phyloP scores from a whole-genome alignment of 2,113 vertebrate species.

The Crotalus helleri region DNA sequence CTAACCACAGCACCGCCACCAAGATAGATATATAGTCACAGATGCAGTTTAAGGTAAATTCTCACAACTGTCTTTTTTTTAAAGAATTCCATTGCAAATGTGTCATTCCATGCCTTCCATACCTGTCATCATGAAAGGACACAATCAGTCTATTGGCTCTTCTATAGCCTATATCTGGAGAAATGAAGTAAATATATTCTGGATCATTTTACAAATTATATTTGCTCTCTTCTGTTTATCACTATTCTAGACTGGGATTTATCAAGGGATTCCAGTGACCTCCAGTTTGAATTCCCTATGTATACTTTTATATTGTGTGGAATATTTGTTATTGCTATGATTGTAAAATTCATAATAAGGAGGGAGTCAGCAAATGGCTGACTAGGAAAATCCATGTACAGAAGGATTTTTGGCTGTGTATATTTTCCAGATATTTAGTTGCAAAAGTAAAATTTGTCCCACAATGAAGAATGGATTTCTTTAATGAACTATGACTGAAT shows the following conservation, averaged over 20 bases:
- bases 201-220: neutral
- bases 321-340: neutral
- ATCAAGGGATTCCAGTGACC: neutral
- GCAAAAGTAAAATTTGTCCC: neutral
- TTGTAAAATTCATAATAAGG: neutral
- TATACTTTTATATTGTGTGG: neutral
- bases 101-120: neutral
- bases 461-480: neutral
- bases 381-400: neutral
- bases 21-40: accelerated
- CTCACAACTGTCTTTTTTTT: neutral
- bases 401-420: neutral
- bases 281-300: neutral
- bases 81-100: neutral
- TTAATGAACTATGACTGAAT: neutral
- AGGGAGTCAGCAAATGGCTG: neutral
- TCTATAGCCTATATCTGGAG: neutral
- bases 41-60: neutral
- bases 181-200: neutral
- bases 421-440: neutral
- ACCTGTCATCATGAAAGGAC: neutral
- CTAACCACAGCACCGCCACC: too few species aligned
- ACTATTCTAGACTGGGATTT: neutral
- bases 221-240: neutral
- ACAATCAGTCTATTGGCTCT: neutral